Conservation (phyloP, 2,113 vertebrate genomes). For the Psephotus haematonotus region DNA sequence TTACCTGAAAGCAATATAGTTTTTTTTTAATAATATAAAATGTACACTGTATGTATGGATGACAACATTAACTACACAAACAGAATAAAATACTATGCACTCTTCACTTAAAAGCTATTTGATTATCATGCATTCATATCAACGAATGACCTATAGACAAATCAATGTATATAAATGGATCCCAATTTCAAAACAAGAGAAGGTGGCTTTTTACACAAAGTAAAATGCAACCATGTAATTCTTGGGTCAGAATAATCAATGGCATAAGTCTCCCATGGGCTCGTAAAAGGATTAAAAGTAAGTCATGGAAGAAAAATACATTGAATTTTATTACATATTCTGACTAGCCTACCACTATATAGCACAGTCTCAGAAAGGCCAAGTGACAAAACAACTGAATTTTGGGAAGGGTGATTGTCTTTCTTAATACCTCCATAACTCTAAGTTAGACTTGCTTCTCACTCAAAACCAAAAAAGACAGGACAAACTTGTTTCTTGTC, state of each 20-base stretch:
- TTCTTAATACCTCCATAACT: background rate
- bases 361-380: background rate
- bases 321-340: background rate
- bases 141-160: background rate
- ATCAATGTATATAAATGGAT: background rate
- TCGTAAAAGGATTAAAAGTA: background rate
- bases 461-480: background rate
- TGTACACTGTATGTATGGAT: background rate
- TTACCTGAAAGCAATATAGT: conserved; percentile 77
- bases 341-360: background rate
- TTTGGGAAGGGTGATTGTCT: background rate
- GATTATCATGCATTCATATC: background rate
- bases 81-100: background rate
- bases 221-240: background rate
- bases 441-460: background rate
- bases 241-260: background rate
- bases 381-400: background rate
- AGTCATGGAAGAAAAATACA: background rate
- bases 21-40: background rate
- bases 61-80: background rate
- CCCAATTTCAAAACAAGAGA: background rate
- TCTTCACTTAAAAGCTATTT: background rate
- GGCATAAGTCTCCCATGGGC: background rate
- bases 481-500: background rate
- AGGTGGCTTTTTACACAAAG: background rate